Base-by-base conservation (phyloP, 1,140 invertebrate species). In the Subanguina moxae region DNA sequence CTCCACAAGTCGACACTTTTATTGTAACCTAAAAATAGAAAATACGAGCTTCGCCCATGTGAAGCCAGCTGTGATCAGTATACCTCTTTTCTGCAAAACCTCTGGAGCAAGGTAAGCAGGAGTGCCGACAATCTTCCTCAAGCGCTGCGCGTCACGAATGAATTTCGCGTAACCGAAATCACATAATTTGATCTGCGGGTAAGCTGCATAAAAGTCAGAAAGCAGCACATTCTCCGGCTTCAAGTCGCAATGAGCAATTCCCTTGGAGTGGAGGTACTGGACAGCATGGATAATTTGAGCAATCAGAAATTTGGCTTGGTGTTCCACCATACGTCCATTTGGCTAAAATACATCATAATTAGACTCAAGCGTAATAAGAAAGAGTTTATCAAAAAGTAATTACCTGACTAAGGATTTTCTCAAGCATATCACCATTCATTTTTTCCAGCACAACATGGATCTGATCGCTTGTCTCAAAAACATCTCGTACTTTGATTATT, bases 1-100 rank as follows among this genome's bases (percentile, higher is more conserved):
- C 92, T 94, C 95, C 95, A 98, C 94, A 99, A 97, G 85, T 99
- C 95, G 74, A 99, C 85, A 0, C 92, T 94, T 25, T 94, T 87
- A 85, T 98, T 98, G 85, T 98, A 99, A 13, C 94, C 92, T 85
- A 95, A 95, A 84, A 75, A 52, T 3, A 13, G 13, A 28, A 9
- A 28, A 56, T 5, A 5, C 3, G 28, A 56, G 52, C 21, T 23
- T 23, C 52, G 3, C 52, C 3, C 13, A 56, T 23, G 3, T 23
- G 30, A 63, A 70, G 13, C 11, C 30, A 21, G 8, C 21, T 23
- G 1, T 19, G 0, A 5, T 23, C 1, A 68, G 19, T 13, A 7
- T 28, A 38, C 48, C 57, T 74, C 80, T 64, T 77, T 82, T 32
- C 96, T 96, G 88, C 23, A 97, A 85, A 0, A 97, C 95, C 86